Conservation (phyloP, 1,140 invertebrate species). For the Euura saliciscinereae region DNA sequence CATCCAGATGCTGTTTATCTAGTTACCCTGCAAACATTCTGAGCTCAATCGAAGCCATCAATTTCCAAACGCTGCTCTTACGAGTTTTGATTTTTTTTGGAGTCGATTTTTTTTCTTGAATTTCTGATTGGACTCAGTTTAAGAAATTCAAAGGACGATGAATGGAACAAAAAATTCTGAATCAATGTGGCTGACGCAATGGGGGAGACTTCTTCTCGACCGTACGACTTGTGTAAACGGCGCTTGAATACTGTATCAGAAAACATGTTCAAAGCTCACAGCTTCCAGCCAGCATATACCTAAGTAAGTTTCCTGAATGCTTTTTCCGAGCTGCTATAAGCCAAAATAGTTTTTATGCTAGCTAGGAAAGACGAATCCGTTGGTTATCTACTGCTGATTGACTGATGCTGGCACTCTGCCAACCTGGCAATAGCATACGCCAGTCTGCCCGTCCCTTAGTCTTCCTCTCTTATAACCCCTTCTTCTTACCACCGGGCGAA, state of each 20-base stretch:
- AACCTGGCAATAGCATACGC: slow-evolving; percentile 28
- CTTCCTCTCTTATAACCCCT: slow-evolving; percentile 18
- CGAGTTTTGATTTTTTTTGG: no score
- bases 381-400: slow-evolving; percentile 43
- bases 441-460: background rate
- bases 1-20: no score
- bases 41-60: background rate
- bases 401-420: slow-evolving; percentile 37
- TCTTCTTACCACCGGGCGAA: background rate
- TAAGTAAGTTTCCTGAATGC: no score
- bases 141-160: no score
- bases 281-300: background rate
- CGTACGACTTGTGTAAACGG: background rate
- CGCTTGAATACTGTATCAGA: background rate
- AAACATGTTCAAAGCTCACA: background rate
- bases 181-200: no score
- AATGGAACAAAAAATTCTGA: no score
- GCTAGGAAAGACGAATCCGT: slow-evolving; percentile 21
- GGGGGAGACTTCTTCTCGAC: no score
- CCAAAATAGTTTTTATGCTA: slow-evolving; percentile 5
- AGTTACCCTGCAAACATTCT: no score
- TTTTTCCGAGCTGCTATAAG: background rate
- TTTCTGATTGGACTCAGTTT: no score
- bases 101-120: no score
- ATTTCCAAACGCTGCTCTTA: background rate